Conservation (phyloP, 1,140 invertebrate species). For the Eupristina koningsbergeri region DNA sequence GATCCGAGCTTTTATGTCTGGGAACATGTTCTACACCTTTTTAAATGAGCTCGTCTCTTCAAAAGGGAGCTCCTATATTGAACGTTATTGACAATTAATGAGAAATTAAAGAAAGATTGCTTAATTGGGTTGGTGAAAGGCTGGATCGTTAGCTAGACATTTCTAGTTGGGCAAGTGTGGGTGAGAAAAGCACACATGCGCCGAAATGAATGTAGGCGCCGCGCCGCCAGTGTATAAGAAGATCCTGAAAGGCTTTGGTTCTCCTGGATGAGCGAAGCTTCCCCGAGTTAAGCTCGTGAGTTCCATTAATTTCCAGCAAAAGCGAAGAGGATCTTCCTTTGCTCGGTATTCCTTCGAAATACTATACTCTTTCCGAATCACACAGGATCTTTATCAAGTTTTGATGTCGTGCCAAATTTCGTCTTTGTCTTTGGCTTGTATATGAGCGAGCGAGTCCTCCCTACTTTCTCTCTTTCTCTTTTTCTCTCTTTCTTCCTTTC, state of each 20-base stretch:
- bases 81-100: too few relatives aligned
- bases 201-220: too few relatives aligned
- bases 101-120: too few relatives aligned
- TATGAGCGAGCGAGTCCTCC: not conserved
- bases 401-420: not conserved
- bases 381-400: constrained; percentile 15
- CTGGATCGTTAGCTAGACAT: too few relatives aligned
- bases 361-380: not conserved
- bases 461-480: not conserved
- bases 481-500: too few relatives aligned
- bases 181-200: too few relatives aligned
- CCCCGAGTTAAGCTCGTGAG: constrained; percentile 55
- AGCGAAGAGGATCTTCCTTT: constrained; percentile 44
- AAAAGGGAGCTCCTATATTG: too few relatives aligned
- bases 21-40: not conserved
- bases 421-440: constrained; percentile 29
- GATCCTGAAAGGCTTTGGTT: not conserved
- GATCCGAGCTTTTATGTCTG: too few relatives aligned
- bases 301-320: constrained; percentile 60
- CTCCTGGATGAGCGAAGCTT: constrained; percentile 48
- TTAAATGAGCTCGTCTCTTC: too few relatives aligned
- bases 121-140: too few relatives aligned
- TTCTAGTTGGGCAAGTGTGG: too few relatives aligned
- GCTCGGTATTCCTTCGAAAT: not conserved
- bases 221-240: not conserved